A percentile compares a stretch with the other conserved stretches of the same genome.
These are phyloP conservation scores for Saturnia pavonia DNA, from an alignment of 2,888 invertebrate genomes.

Conservation along the genomic window DNA sequence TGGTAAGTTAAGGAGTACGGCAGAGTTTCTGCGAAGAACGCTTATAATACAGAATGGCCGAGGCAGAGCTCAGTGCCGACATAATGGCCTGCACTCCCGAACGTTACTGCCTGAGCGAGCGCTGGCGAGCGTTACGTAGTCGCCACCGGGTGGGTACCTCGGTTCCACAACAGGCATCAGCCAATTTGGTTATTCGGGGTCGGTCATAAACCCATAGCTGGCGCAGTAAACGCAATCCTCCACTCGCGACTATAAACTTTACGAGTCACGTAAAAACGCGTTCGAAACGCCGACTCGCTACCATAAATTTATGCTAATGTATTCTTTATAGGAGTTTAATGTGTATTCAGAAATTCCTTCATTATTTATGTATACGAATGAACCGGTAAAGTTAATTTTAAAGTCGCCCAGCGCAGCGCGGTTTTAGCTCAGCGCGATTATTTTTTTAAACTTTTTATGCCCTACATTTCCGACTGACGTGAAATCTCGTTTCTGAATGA, in stretches of 20 bases:
- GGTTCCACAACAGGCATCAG: constrained; percentile 63
- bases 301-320: constrained; percentile 83
- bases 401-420: constrained; percentile 72
- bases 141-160: constrained; percentile 38
- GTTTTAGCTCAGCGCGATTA: constrained; percentile 68
- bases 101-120: constrained; percentile 37
- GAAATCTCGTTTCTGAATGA: constrained; percentile 54
- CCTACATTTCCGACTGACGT: constrained; percentile 54
- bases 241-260: constrained; percentile 81
- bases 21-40: constrained; percentile 52
- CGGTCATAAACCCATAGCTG: constrained; percentile 79
- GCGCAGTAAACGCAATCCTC: constrained; percentile 81
- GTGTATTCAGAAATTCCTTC: constrained; percentile 81
- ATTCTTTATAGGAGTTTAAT: constrained; percentile 83
- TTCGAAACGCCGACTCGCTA: constrained; percentile 79
- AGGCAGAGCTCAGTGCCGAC: constrained; percentile 39
- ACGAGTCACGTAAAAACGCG: constrained; percentile 82
- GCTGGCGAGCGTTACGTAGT: constrained; percentile 33
- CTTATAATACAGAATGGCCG: constrained; percentile 47
- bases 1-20: constrained; percentile 48
- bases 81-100: constrained; percentile 49
- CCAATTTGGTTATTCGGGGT: constrained; percentile 80
- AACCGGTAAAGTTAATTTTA: constrained; percentile 81
- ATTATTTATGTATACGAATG: constrained; percentile 82
- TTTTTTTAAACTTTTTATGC: constrained; percentile 62